Evolutionary conservation across 1,140 invertebrate species (phyloP), one percentile per base, ranked within the genome.

Genomic region (Popillia japonica): DNA sequence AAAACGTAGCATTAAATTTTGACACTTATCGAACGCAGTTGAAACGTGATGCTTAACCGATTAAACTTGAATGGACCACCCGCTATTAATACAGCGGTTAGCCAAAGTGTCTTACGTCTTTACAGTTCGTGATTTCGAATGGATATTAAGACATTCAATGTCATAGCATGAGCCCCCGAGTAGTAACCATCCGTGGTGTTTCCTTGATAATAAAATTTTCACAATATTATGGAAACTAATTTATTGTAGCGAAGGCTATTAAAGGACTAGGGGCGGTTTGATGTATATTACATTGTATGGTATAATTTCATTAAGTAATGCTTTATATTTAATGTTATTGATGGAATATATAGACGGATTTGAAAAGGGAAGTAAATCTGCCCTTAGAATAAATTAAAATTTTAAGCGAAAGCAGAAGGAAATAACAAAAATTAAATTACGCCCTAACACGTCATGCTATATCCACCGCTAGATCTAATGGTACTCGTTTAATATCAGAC

Each of bases 41-140:
- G 61, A 68, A 68, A 68, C 61, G 61, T 68, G 61, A 68, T 22
- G 61, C 22, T 27, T 68, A 68, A 27, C 61, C 22, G 6, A 68
- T 68, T 68, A 68, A 68, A 68, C 61, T 68, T 68, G 61, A 68
- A 68, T 68, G 22, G 61, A 68, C 61, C 61, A 68, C 22, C 61
- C 22, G 61, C 61, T 68, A 68, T 68, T 68, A 68, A 68, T 22
- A 27, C 22, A 11, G 61, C 22, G 61, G 61, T 68, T 68, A 68
- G 8, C 61, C 61, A 22, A 34, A 27, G 7, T 22, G 61, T 68
- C 61, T 68, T 14, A 68, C 61, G 20, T 14, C 61, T 22, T 27
- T 22, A 34, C 23, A 27, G 61, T 22, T 7, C 27, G 3, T 68
- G 61, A 68, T 10, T 68, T 34, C 22, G 61, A 68, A 68, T 68